Evolutionary conservation across 2,888 invertebrate species (phyloP).

Genomic region (Subacronicta megacephala): DNA sequence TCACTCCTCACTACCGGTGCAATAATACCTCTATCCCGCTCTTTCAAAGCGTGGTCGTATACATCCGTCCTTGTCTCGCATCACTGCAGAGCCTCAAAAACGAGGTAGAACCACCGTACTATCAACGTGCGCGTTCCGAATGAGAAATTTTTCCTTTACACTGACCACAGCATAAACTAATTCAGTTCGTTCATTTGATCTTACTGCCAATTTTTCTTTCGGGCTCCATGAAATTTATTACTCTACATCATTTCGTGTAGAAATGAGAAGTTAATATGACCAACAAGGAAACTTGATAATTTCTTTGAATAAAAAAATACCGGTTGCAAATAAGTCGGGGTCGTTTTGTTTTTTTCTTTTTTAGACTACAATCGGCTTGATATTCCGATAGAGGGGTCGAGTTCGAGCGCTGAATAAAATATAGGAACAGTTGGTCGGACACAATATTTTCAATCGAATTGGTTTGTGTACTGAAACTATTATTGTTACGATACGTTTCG

Average conservation of each 20-base stretch:
- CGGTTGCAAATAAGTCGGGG: slow-evolving; percentile 41
- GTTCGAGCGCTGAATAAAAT: slow-evolving; percentile 67
- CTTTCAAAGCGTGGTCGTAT: slow-evolving; percentile 58
- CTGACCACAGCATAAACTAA: slow-evolving; percentile 72
- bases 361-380: slow-evolving; percentile 48
- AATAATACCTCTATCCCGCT: slow-evolving; percentile 79
- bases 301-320: slow-evolving; percentile 49
- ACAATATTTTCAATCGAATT: slow-evolving; percentile 67
- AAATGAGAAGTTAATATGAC: slow-evolving; percentile 54
- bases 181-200: slow-evolving; percentile 50
- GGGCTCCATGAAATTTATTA: slow-evolving; percentile 38
- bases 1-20: slow-evolving; percentile 90
- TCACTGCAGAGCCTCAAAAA: slow-evolving; percentile 89
- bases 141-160: slow-evolving; percentile 81
- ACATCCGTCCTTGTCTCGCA: slow-evolving; percentile 73
- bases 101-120: slow-evolving; percentile 84
- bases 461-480: slow-evolving; percentile 53
- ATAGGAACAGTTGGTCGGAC: slow-evolving; percentile 57
- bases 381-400: slow-evolving; percentile 56
- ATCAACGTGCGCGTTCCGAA: slow-evolving; percentile 82
- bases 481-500: slow-evolving; percentile 56
- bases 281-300: slow-evolving; percentile 55
- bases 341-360: slow-evolving; percentile 41
- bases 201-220: slow-evolving; percentile 59
- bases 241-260: slow-evolving; percentile 50